Conservation (phyloP, 1,140 invertebrate species). For the Sycophila sp. region DNA sequence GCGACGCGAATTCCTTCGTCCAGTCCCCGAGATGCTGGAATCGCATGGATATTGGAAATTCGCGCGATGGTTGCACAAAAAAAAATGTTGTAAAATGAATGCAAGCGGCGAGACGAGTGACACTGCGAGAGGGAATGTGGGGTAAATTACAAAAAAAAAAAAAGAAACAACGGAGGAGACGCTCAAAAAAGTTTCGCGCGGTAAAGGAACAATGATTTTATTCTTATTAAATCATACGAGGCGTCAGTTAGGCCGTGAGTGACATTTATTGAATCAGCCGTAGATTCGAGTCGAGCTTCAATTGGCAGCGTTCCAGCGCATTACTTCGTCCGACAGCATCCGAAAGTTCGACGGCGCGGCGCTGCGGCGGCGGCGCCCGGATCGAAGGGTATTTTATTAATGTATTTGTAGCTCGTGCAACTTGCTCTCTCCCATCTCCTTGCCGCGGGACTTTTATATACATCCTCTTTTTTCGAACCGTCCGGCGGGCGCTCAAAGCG, state of each 20-base stretch:
- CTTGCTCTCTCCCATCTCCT: neutral
- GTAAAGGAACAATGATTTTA: slow-evolving; percentile 43
- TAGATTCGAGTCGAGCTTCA: slow-evolving; percentile 46
- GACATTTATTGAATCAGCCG: slow-evolving; percentile 53
- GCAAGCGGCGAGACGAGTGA: neutral
- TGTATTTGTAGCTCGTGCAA: neutral
- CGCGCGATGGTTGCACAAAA: slow-evolving; percentile 23
- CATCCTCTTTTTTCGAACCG: neutral
- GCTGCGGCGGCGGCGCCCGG: neutral
- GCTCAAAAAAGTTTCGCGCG: neutral
- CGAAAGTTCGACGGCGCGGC: slow-evolving; percentile 36
- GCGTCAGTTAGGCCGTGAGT: slow-evolving; percentile 44
- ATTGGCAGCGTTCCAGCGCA: slow-evolving; percentile 48
- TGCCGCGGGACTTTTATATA: neutral
- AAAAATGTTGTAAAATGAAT: too few relatives aligned
- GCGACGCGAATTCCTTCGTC: slow-evolving; percentile 37
- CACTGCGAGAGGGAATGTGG: neutral
- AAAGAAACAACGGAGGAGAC: neutral
- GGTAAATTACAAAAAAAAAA: neutral
- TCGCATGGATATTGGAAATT: slow-evolving; percentile 30
- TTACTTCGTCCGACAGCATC: slow-evolving; percentile 45
- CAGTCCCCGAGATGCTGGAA: too few relatives aligned
- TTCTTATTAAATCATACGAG: slow-evolving; percentile 48
- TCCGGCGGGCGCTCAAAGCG: neutral
- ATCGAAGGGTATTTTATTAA: slow-evolving; percentile 13